Evolutionary conservation across 2,888 invertebrate species (phyloP), one percentile per base, ranked within the genome.

Genomic region (Aphelenchoides bicaudatus): DNA sequence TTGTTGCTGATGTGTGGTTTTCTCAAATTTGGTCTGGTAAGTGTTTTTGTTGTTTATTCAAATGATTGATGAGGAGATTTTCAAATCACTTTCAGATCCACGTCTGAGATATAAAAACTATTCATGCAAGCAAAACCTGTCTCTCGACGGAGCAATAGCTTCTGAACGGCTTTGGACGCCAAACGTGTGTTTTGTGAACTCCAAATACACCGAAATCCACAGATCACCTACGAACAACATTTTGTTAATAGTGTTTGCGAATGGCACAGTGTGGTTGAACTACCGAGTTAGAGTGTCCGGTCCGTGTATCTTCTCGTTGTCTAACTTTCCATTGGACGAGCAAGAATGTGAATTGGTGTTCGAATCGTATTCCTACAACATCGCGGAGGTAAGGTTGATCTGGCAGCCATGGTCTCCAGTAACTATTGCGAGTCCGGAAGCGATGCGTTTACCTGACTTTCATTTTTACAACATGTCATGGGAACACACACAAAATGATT

Each of bases 1-100:
- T 76, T 56, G 68, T 75, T 8, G 77, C 77, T 5, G 76, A 76
- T 61, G 74, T 78, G 13, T 76, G 76, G 76, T 76, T 78, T 63
- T 68, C 68, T 52, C 74, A 77, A 56, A 71, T 76, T 1, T 76
- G 76, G 76, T 63, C 66, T n/a, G n/a, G n/a, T n/a, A n/a, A n/a
- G n/a, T n/a, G n/a, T n/a, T n/a, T n/a, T n/a, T n/a, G n/a, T n/a
- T n/a, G n/a, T n/a, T n/a, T n/a, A n/a, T n/a, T n/a, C n/a, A n/a
- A n/a, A n/a, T n/a, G n/a, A n/a, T n/a, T n/a, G n/a, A n/a, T n/a
- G n/a, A n/a, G n/a, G n/a, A n/a, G n/a, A n/a, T n/a, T n/a, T n/a
- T n/a, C n/a, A n/a, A n/a, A n/a, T n/a, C n/a, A n/a, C n/a, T n/a
- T n/a, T n/a, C n/a, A 34, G 76, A 76, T 57, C 69, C 74, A 25